Evolutionary conservation across 1,140 invertebrate species (phyloP).

Genomic region (Drosophila tropicalis): DNA sequence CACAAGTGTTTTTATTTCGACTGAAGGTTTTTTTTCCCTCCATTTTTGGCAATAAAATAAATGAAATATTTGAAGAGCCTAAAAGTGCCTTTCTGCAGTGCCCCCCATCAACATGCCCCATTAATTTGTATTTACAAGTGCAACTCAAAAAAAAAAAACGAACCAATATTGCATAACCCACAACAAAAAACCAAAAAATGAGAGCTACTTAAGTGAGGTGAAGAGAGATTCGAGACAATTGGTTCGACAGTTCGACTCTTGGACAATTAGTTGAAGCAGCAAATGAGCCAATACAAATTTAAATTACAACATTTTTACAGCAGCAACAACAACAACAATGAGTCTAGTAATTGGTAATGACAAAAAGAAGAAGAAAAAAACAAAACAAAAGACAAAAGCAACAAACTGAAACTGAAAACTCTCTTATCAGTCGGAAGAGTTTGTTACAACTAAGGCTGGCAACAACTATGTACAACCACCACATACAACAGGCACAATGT

Average conservation of each 20-base stretch:
- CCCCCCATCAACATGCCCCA: conserved; percentile 42
- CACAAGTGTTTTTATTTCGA: conserved; percentile 48
- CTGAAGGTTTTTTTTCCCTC: conserved; percentile 52
- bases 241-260: conserved; percentile 36
- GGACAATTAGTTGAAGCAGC: conserved; percentile 62
- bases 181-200: conserved; percentile 38
- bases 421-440: conserved; percentile 70
- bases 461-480: not conserved
- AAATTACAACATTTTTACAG: conserved; percentile 69
- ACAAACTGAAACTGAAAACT: conserved; percentile 11
- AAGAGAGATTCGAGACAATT: conserved; percentile 51
- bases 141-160: conserved; percentile 44
- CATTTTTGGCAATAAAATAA: conserved; percentile 28
- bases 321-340: conserved; percentile 33
- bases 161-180: conserved; percentile 56
- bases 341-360: conserved; percentile 50
- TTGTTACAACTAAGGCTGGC: conserved; percentile 27
- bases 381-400: conserved; percentile 4
- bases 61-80: conserved; percentile 38
- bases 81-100: conserved; percentile 42
- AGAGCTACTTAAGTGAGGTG: conserved; percentile 49
- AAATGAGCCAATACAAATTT: conserved; percentile 70
- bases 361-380: conserved; percentile 32
- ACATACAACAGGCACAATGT: not conserved
- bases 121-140: conserved; percentile 59